Conservation (phyloP, 2,888 invertebrate genomes). For the Halocaridina rubra region DNA sequence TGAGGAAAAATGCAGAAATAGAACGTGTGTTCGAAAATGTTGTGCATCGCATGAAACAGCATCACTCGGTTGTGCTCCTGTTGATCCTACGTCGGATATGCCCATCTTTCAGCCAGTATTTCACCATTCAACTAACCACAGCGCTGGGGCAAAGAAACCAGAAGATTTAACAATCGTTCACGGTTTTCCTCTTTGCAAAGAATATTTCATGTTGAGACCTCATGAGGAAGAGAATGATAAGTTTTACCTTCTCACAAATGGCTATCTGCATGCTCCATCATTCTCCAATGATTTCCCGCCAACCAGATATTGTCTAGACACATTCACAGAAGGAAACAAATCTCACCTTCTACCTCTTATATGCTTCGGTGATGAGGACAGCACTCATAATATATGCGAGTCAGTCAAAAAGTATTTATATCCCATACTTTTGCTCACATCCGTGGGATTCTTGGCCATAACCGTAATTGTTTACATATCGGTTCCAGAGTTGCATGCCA, state of each 20-base stretch:
- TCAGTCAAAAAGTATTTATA: constrained; percentile 23
- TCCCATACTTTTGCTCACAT: constrained; percentile 70
- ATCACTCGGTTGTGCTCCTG: background rate
- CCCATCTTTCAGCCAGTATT: constrained; percentile 46
- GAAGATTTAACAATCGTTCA: constrained; percentile 17
- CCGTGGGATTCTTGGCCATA: constrained; percentile 69
- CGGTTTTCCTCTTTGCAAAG: constrained; percentile 37
- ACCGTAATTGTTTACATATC: constrained; percentile 64
- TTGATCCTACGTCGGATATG: background rate
- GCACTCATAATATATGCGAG: constrained; percentile 66
- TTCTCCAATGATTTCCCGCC: constrained; percentile 27
- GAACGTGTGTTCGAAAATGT: constrained; percentile 61
- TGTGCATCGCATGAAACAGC: constrained; percentile 14
- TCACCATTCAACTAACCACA: background rate
- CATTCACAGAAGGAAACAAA: constrained; percentile 69
- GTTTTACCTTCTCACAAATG: constrained; percentile 74
- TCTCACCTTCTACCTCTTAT: constrained; percentile 71
- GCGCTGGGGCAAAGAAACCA: background rate
- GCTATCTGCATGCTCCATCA: constrained; percentile 73
- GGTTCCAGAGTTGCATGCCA: constrained; percentile 65
- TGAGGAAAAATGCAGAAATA: constrained; percentile 21
- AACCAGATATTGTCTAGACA: constrained; percentile 74
- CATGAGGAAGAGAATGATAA: constrained; percentile 71
- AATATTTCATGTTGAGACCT: constrained; percentile 72
- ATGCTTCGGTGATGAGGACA: constrained; percentile 68